A percentile compares a stretch with the other conserved stretches of the same genome.
Evolutionary conservation across 2,797 vertebrate species (phyloP).

Genomic region (Enteromius argenteus): DNA sequence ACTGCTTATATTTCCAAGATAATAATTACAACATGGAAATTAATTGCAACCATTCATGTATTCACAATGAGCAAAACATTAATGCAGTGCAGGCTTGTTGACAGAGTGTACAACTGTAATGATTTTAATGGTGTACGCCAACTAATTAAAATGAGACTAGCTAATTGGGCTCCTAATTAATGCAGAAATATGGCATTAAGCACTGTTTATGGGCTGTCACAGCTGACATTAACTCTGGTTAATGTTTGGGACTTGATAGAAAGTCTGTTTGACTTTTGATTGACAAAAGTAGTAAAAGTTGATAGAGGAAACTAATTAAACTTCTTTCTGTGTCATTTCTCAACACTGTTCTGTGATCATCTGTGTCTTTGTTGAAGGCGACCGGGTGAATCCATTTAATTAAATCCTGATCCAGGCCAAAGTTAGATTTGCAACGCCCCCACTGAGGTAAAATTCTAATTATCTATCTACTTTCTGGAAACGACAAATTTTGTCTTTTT

Average conservation of each 20-base stretch:
- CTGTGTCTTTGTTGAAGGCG: slow-evolving; percentile 42
- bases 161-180: slow-evolving; percentile 81
- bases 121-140: slow-evolving; percentile 73
- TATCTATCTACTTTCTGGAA: slow-evolving; percentile 54
- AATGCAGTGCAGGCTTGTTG: slow-evolving; percentile 73
- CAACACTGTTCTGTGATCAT: slow-evolving; percentile 52
- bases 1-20: slow-evolving; percentile 7
- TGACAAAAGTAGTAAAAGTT: slow-evolving; percentile 50
- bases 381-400: slow-evolving; percentile 57
- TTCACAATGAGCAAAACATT: slow-evolving; percentile 70
- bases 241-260: slow-evolving; percentile 27
- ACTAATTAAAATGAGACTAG: slow-evolving; percentile 79
- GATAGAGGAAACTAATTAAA: slow-evolving; percentile 59
- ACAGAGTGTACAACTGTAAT: slow-evolving; percentile 73
- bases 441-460: slow-evolving; percentile 60
- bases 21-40: slow-evolving; percentile 53
- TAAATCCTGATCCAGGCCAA: slow-evolving; percentile 57
- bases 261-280: slow-evolving; percentile 56
- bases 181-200: slow-evolving; percentile 73
- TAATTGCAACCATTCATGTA: slow-evolving; percentile 68
- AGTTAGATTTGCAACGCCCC: slow-evolving; percentile 50
- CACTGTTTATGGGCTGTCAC: slow-evolving; percentile 69
- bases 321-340: slow-evolving; percentile 55
- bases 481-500: slow-evolving; percentile 44
- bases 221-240: slow-evolving; percentile 50